Percentiles rank a stretch among this genome's conserved stretches.
phyloP scores from a whole-genome alignment of 2,113 vertebrate species.

The Rynchops niger region DNA sequence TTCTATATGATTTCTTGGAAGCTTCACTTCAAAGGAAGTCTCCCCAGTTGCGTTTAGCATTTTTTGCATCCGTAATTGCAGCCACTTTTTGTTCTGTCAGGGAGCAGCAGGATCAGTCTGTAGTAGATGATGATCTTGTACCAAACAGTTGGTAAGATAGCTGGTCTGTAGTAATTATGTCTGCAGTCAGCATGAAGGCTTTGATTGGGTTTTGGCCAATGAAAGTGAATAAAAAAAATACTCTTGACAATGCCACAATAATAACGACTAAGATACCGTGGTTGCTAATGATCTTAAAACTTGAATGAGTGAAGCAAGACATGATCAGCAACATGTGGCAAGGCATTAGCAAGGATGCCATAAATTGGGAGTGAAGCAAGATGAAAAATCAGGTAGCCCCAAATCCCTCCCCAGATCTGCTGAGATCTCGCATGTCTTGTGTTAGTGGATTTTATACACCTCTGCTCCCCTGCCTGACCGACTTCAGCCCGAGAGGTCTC shows the following conservation, averaged over 20 bases:
- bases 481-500: not conserved
- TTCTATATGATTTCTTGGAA: not conserved
- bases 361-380: not conserved
- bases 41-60: not conserved
- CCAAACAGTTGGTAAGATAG: not conserved
- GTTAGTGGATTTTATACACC: not conserved
- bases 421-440: not conserved
- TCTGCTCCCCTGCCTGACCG: not conserved
- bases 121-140: not conserved
- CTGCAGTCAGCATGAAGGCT: not conserved
- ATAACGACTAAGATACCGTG: not conserved
- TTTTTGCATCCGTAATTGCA: not conserved
- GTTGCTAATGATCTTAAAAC: not conserved
- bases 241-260: not conserved
- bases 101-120: not conserved
- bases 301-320: not conserved
- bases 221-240: not conserved
- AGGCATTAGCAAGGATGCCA: not conserved
- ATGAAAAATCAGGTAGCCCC: not conserved
- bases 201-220: not conserved
- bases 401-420: not conserved
- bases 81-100: not conserved
- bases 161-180: not conserved
- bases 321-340: not conserved
- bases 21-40: not conserved